Percentiles rank a stretch among this genome's conserved stretches.
Conservation (phyloP, 2,888 invertebrate species). For the Diarsia brunnea region DNA sequence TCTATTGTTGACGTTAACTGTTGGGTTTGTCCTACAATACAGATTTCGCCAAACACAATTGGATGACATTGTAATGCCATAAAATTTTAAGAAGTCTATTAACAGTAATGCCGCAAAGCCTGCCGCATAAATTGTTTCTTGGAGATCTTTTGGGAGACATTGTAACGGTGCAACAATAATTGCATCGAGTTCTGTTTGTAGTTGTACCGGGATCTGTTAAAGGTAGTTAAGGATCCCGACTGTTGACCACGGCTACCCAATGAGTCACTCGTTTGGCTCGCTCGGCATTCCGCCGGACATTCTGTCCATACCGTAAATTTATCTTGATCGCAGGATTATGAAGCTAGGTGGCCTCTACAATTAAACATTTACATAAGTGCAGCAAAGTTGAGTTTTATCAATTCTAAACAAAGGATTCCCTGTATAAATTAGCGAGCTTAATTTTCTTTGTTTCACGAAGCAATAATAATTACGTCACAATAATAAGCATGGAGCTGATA, state of each 20-base stretch:
- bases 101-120: constrained; percentile 68
- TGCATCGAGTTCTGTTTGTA: constrained; percentile 69
- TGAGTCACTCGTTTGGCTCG: constrained; percentile 83
- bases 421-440: constrained; percentile 75
- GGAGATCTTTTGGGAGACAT: constrained; percentile 59
- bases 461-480: constrained; percentile 87
- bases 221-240: constrained; percentile 74
- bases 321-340: constrained; percentile 74
- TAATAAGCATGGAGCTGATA: constrained; percentile 87
- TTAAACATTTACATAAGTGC: constrained; percentile 67
- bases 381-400: constrained; percentile 60
- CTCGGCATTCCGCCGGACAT: constrained; percentile 83
- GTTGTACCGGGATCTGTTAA: constrained; percentile 73
- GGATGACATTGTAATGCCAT: constrained; percentile 68
- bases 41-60: constrained; percentile 62
- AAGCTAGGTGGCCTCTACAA: constrained; percentile 66
- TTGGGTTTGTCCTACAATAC: constrained; percentile 46
- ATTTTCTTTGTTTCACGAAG: constrained; percentile 87
- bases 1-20: constrained; percentile 66
- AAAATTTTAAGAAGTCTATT: constrained; percentile 67
- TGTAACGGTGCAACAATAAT: constrained; percentile 71
- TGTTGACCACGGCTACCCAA: constrained; percentile 71
- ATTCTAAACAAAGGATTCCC: constrained; percentile 75
- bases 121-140: constrained; percentile 54
- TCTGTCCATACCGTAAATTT: constrained; percentile 76